Conservation (phyloP, 1,140 invertebrate species). For the Macrobrachium nipponense region DNA sequence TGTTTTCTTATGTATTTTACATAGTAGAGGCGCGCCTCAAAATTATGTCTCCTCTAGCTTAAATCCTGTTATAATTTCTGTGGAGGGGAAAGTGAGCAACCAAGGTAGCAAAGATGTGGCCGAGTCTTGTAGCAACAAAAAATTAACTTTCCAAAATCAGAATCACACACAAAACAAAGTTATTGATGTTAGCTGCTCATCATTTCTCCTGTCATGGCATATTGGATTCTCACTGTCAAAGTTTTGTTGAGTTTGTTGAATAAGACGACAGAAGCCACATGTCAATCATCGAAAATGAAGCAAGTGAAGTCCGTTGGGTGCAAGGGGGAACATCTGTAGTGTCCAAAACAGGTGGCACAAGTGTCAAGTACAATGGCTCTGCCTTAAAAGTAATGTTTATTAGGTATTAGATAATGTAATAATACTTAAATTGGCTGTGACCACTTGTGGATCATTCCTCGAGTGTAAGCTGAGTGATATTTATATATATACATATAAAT, state of each 20-base stretch:
- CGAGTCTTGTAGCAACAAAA: no score
- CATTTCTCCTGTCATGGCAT: no score
- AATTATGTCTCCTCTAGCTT: no score
- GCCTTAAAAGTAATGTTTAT: slow-evolving; percentile 55
- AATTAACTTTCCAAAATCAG: no score
- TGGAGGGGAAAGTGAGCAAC: no score
- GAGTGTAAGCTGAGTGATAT: slow-evolving; percentile 32
- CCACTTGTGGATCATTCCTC: slow-evolving; percentile 46
- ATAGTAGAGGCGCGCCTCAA: no score
- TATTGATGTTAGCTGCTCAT: background rate
- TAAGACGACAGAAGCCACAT: slow-evolving; percentile 40
- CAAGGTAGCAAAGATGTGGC: no score
- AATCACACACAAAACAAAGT: background rate
- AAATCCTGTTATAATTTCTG: no score
- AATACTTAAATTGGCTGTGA: slow-evolving; percentile 57
- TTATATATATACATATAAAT: background rate
- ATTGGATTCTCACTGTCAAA: background rate
- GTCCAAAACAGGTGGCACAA: slow-evolving; percentile 32
- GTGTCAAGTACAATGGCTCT: slow-evolving; percentile 58
- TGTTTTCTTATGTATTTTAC: no score
- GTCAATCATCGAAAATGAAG: slow-evolving; percentile 32
- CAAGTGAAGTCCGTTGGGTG: slow-evolving; percentile 30
- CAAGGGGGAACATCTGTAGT: background rate
- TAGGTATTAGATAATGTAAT: slow-evolving; percentile 36
- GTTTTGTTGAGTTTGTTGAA: slow-evolving; percentile 2